Conservation (phyloP, 2,888 invertebrate species). For the Rhabditoides inermis region DNA sequence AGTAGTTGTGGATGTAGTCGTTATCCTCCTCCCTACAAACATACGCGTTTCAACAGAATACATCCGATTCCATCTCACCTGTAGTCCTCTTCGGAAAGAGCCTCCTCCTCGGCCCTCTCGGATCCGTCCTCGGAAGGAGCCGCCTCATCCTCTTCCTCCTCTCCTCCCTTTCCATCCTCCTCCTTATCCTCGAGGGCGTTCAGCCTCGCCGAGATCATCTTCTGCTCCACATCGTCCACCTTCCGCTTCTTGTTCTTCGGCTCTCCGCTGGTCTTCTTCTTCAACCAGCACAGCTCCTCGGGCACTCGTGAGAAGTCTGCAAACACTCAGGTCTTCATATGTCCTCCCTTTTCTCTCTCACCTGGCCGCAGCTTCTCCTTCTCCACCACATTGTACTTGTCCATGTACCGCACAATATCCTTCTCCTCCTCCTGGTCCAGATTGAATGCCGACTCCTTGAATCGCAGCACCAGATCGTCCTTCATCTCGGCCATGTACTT, state of each 20-base stretch:
- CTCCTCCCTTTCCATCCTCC: constrained; percentile 13
- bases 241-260: constrained; percentile 19
- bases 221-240: constrained; percentile 22
- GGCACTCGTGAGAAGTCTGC: constrained; percentile 23
- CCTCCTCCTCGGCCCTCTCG: constrained; percentile 19
- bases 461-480: constrained; percentile 23
- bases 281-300: constrained; percentile 19
- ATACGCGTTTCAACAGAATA: too few species aligned
- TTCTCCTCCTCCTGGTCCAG: constrained; percentile 25
- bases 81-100: constrained; percentile 43
- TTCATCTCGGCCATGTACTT: constrained; percentile 36
- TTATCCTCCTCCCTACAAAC: constrained; percentile 50
- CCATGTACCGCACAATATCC: constrained; percentile 45
- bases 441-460: constrained; percentile 41
- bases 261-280: constrained; percentile 10
- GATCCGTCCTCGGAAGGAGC: constrained; percentile 13
- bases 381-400: constrained; percentile 33
- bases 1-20: constrained; percentile 48
- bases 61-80: too few species aligned
- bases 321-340: background rate
- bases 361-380: constrained; percentile 27
- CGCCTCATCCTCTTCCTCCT: constrained; percentile 14
- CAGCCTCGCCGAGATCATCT: constrained; percentile 11
- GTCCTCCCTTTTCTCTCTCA: constrained; percentile 6
- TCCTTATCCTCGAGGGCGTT: constrained; percentile 11